These are phyloP conservation scores for Omphaloscelis lunosa DNA, from an alignment of 2,888 invertebrate species.

Conservation along the genomic window DNA sequence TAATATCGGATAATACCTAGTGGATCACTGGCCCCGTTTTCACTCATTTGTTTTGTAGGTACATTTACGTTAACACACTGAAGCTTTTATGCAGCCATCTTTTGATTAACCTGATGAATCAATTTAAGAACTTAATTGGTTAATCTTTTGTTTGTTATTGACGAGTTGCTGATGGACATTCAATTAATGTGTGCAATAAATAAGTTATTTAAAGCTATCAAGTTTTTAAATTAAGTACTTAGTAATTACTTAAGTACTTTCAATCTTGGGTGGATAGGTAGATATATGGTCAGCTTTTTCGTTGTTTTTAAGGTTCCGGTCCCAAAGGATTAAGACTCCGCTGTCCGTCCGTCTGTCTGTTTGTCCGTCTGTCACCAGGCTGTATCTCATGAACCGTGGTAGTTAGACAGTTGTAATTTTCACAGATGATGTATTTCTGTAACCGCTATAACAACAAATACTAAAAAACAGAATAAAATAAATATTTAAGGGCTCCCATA, in stretches of 20 bases:
- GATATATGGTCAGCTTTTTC: background rate
- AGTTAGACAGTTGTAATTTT: no score
- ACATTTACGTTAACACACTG: constrained; percentile 19
- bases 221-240: constrained; percentile 19
- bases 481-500: no score
- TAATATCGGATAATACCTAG: constrained; percentile 15
- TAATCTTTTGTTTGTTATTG: constrained; percentile 44
- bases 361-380: no score
- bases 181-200: constrained; percentile 48
- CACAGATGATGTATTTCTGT: no score
- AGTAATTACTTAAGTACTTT: constrained; percentile 6
- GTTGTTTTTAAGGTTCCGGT: background rate
- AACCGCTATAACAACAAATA: no score
- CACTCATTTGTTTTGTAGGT: constrained; percentile 36
- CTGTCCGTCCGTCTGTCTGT: no score
- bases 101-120: constrained; percentile 20
- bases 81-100: constrained; percentile 22
- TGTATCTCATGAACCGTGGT: no score
- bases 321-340: no score
- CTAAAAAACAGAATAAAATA: no score
- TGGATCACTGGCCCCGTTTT: constrained; percentile 26
- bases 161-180: constrained; percentile 35
- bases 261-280: background rate
- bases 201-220: constrained; percentile 23
- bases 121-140: constrained; percentile 36